A percentile compares a stretch with the other conserved stretches of the same genome.
Evolutionary conservation across 2,113 vertebrate species (phyloP).

Genomic region (Fregetta grallaria): DNA sequence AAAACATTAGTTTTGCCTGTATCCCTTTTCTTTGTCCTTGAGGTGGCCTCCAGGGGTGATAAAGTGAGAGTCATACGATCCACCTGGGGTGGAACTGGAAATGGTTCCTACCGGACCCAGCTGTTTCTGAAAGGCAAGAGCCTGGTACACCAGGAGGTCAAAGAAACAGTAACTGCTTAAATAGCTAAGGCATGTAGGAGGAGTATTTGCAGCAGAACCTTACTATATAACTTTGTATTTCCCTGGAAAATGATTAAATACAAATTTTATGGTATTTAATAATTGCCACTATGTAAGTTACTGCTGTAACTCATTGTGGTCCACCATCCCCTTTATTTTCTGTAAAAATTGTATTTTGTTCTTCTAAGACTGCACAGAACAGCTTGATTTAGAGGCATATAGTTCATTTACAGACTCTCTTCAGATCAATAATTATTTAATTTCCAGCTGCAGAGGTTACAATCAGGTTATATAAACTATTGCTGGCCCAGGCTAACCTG

Average conservation of each 20-base stretch:
- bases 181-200: background rate
- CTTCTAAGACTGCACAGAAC: background rate
- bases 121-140: constrained; percentile 77
- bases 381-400: fast-evolving
- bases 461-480: background rate
- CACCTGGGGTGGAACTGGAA: constrained; percentile 85
- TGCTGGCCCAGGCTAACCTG: background rate
- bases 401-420: background rate
- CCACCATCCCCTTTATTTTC: background rate
- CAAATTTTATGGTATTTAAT: fast-evolving
- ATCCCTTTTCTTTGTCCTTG: constrained; percentile 87
- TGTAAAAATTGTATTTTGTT: background rate
- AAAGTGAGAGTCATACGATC: constrained; percentile 93
- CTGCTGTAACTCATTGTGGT: background rate
- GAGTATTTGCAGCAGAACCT: background rate
- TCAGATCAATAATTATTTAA: background rate
- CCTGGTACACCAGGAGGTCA: constrained; percentile 40
- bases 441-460: background rate
- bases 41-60: constrained; percentile 89
- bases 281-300: fast-evolving
- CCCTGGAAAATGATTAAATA: background rate
- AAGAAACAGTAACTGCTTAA: background rate
- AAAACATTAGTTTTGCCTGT: constrained; percentile 88
- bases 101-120: constrained; percentile 84
- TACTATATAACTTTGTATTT: background rate